Evolutionary conservation across 2,113 vertebrate species (phyloP).

Genomic region (Delphinus delphis): DNA sequence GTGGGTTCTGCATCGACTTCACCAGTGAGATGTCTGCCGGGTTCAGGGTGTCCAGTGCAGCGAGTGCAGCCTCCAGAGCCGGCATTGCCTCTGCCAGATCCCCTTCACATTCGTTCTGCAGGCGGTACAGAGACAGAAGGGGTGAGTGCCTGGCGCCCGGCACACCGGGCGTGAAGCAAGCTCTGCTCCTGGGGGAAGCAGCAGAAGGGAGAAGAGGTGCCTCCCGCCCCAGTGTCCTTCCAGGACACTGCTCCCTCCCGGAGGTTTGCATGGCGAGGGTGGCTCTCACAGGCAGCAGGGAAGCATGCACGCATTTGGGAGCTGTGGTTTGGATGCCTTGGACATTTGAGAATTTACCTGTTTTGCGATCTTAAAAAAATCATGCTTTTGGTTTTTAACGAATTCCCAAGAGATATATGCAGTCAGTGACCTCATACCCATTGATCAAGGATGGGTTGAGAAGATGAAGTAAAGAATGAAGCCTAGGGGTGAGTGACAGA

Average conservation of each 20-base stretch:
- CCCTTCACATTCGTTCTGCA: slow-evolving; percentile 93
- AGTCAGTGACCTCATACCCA: not conserved
- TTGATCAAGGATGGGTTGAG: not conserved
- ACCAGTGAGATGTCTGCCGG: slow-evolving; percentile 92
- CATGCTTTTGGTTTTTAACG: not conserved
- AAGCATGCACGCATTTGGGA: accelerated
- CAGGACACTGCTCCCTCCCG: not conserved
- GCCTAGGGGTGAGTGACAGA: not conserved
- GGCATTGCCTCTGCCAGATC: slow-evolving; percentile 95
- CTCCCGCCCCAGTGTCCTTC: not conserved
- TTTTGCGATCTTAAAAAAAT: not conserved
- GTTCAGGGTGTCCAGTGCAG: slow-evolving; percentile 93
- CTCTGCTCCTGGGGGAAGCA: not conserved
- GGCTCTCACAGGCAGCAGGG: not conserved
- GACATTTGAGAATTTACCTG: not conserved
- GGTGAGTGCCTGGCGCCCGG: accelerated
- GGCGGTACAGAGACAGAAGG: slow-evolving; percentile 1
- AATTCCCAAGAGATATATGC: not conserved
- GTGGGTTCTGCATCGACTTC: slow-evolving; percentile 95
- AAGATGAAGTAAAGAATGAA: not conserved
- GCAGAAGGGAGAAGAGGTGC: not conserved
- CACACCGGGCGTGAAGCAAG: not conserved
- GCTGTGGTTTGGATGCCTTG: not conserved
- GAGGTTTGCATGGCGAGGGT: not conserved
- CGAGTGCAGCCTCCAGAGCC: slow-evolving; percentile 89